Percentiles rank a stretch among this genome's conserved stretches.
Conservation (phyloP, 2,888 invertebrate species). For the Heterodera filipjevi region DNA sequence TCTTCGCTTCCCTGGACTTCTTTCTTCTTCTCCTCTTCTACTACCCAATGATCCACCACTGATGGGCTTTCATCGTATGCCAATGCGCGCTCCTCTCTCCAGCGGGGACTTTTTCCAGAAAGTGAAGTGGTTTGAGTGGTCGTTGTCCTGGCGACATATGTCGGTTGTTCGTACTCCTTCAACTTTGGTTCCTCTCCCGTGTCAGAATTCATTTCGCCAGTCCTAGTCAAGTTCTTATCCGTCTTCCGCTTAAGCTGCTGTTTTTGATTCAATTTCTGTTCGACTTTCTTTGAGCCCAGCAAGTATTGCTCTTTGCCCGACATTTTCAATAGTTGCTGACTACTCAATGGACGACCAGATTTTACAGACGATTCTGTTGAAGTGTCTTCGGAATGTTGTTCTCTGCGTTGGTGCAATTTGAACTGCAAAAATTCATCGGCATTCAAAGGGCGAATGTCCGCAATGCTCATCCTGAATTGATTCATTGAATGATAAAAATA, state of each 20-base stretch:
- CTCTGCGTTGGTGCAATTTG: slow-evolving; percentile 10
- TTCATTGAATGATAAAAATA: neutral
- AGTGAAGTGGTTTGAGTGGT: neutral
- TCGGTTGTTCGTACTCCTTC: neutral
- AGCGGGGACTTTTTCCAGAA: slow-evolving; percentile 20
- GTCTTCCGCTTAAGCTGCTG: neutral
- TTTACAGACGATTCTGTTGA: neutral
- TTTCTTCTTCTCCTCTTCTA: neutral
- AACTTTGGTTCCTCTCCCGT: neutral
- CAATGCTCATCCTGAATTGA: slow-evolving; percentile 16
- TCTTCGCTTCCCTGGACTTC: neutral
- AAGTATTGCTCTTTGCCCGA: neutral
- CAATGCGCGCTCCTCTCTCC: slow-evolving; percentile 26
- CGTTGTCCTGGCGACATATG: neutral
- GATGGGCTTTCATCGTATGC: slow-evolving; percentile 14
- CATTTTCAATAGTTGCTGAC: neutral
- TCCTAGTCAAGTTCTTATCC: neutral
- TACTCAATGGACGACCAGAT: neutral
- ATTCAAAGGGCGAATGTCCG: slow-evolving; percentile 28
- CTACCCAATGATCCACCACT: neutral
- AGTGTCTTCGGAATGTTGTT: slow-evolving; percentile 7
- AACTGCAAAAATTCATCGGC: slow-evolving; percentile 21
- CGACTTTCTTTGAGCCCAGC: neutral
- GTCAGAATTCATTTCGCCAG: neutral
- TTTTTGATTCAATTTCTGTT: neutral